phyloP scores from a whole-genome alignment of 1,140 invertebrate genomes.

The Maconellicoccus hirsutus region DNA sequence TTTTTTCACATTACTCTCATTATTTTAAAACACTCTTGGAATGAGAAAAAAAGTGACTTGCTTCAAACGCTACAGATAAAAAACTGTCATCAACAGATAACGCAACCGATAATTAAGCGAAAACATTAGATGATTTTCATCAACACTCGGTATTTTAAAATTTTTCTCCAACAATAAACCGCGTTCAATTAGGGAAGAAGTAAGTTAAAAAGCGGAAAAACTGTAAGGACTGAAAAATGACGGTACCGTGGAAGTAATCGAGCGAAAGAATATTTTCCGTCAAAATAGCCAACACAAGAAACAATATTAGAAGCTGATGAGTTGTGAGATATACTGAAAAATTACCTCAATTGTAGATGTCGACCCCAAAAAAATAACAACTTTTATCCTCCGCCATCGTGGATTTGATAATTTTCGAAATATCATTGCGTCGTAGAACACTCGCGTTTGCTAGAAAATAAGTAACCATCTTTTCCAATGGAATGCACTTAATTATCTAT shows the following conservation, averaged over 20 bases:
- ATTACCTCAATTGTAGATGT: not conserved
- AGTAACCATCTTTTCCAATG: too few relatives aligned
- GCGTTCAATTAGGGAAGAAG: not conserved
- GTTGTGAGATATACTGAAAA: conserved; percentile 9
- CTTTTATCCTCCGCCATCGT: not conserved
- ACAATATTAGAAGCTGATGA: conserved; percentile 4
- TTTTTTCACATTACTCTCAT: too few relatives aligned
- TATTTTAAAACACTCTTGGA: too few relatives aligned
- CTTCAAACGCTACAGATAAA: not conserved
- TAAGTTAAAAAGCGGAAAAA: not conserved
- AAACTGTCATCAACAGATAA: not conserved
- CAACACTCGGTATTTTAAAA: not conserved
- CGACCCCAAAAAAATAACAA: not conserved
- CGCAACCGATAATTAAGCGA: not conserved
- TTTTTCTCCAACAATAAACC: not conserved
- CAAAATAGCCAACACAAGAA: not conserved
- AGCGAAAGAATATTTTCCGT: not conserved
- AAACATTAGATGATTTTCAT: not conserved
- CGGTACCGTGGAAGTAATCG: not conserved
- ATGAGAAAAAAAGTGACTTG: not conserved
- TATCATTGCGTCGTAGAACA: not conserved
- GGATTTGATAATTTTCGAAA: not conserved
- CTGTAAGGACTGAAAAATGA: conserved; percentile 4
- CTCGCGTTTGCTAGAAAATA: too few relatives aligned
- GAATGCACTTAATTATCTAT: too few relatives aligned